Evolutionary conservation across 30 jellyfish, hydroid and myxozoan genomes (phyloP).

Genomic region (Turritopsis rubra): DNA sequence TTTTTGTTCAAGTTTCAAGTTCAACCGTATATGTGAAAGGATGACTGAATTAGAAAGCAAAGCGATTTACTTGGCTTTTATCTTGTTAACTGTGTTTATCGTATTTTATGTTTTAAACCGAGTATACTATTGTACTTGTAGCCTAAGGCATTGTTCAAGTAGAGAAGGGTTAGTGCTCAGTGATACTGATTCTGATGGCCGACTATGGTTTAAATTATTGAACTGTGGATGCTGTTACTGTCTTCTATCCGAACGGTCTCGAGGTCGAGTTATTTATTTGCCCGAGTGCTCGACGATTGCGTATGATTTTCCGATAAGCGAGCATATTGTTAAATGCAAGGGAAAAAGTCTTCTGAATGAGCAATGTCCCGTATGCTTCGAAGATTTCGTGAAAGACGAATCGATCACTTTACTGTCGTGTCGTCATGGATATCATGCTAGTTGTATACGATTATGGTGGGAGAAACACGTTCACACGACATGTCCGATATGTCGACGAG

Average conservation of each 20-base stretch:
- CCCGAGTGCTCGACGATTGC: neutral
- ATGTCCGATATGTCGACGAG: neutral
- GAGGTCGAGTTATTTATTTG: neutral
- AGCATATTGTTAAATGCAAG: neutral
- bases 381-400: neutral
- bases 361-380: neutral
- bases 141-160: neutral
- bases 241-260: neutral
- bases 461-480: neutral
- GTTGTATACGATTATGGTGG: neutral
- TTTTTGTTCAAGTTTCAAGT: no score
- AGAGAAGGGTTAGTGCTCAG: neutral
- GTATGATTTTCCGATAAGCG: neutral
- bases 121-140: neutral
- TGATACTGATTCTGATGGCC: neutral
- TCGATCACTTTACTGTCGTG: neutral
- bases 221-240: neutral
- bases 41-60: neutral
- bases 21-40: neutral
- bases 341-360: neutral
- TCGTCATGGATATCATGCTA: neutral
- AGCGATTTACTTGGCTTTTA: neutral
- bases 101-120: neutral
- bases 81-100: neutral
- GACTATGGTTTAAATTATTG: neutral